phyloP scores from a whole-genome alignment of 2,888 invertebrate species.

The Scaptomyza caliginosa region DNA sequence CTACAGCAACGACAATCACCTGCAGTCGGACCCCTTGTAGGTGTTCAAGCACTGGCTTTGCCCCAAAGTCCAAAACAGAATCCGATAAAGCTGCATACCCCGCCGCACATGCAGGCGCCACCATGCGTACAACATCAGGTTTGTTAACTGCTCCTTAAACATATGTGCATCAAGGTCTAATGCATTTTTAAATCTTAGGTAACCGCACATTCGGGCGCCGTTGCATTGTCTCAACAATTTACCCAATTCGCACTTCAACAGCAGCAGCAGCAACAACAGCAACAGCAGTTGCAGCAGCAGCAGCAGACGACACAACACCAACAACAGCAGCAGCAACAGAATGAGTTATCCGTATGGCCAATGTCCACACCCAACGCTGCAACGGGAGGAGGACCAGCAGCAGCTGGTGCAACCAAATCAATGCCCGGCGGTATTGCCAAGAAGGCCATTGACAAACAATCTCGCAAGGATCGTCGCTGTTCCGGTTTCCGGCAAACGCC shows the following conservation, averaged over 20 bases:
- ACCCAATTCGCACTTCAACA: slow-evolving; percentile 65
- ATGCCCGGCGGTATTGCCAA: slow-evolving; percentile 83
- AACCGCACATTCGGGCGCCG: slow-evolving; percentile 85
- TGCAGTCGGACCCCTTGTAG: slow-evolving; percentile 55
- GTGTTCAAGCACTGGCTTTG: slow-evolving; percentile 64
- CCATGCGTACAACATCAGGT: slow-evolving; percentile 78
- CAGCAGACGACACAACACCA: slow-evolving; percentile 38
- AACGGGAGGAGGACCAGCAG: slow-evolving; percentile 54
- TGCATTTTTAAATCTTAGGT: slow-evolving; percentile 82
- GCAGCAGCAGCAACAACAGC: slow-evolving; percentile 63
- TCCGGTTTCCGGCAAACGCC: slow-evolving; percentile 83
- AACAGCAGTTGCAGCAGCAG: slow-evolving; percentile 59
- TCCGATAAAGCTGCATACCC: slow-evolving; percentile 73
- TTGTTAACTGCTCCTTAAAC: neutral
- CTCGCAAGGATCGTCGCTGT: slow-evolving; percentile 84
- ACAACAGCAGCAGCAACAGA: slow-evolving; percentile 60
- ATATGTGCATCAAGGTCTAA: neutral
- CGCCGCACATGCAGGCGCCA: slow-evolving; percentile 81
- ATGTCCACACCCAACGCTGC: slow-evolving; percentile 60
- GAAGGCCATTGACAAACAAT: slow-evolving; percentile 83
- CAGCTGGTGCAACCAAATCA: slow-evolving; percentile 59
- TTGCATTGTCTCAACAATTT: slow-evolving; percentile 77
- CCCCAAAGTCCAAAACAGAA: slow-evolving; percentile 78
- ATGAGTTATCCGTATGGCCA: slow-evolving; percentile 70
- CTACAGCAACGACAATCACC: slow-evolving; percentile 81